These are phyloP conservation scores for Ochropleura plecta DNA, from an alignment of 2,888 invertebrate genomes.

Conservation along the genomic window DNA sequence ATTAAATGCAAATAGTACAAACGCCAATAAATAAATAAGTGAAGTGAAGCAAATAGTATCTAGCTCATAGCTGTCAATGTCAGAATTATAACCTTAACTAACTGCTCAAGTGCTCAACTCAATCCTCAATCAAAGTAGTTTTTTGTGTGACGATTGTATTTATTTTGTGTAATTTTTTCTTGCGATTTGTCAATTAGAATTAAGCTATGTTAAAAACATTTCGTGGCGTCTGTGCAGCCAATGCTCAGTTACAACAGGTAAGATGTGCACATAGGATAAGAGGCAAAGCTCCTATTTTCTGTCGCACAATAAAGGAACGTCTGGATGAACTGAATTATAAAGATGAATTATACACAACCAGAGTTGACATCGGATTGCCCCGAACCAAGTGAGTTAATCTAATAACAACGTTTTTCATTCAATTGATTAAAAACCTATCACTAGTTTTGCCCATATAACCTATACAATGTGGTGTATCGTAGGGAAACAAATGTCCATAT, in stretches of 20 bases:
- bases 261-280: conserved; percentile 91
- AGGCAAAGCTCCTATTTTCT: conserved; percentile 93
- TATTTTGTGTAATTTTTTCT: neutral
- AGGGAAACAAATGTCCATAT: too few species aligned
- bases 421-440: neutral
- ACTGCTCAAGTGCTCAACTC: too few species aligned
- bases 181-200: conserved; percentile 22
- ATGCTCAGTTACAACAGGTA: conserved; percentile 82
- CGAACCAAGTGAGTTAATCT: conserved; percentile 76
- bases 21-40: too few species aligned
- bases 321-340: conserved; percentile 91
- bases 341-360: conserved; percentile 84
- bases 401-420: neutral
- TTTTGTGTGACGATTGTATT: neutral
- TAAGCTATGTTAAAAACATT: conserved; percentile 78
- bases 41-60: too few species aligned
- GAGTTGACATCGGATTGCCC: conserved; percentile 85
- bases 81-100: conserved; percentile 1
- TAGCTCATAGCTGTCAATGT: neutral
- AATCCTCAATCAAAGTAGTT: conserved; percentile 10
- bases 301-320: conserved; percentile 92
- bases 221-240: conserved; percentile 70
- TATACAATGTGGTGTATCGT: neutral
- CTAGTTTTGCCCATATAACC: neutral
- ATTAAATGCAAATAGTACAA: neutral